phyloP scores from a whole-genome alignment of 1,140 invertebrate genomes.

The Carcinoscorpius rotundicauda region DNA sequence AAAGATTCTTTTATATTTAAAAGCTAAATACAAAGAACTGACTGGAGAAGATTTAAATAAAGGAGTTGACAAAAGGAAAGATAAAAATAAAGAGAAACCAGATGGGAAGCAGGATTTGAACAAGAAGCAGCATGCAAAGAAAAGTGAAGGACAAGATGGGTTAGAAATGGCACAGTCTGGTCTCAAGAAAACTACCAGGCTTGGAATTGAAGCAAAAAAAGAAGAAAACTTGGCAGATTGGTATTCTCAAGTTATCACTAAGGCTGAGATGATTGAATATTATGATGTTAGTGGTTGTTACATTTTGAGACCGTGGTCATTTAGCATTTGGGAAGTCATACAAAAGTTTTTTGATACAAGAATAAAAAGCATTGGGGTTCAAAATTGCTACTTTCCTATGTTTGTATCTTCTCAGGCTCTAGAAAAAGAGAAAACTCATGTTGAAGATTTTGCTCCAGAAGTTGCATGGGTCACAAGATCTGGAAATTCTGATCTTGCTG shows the following conservation, averaged over 20 bases:
- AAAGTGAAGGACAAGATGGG: slow-evolving; percentile 7
- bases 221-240: slow-evolving; percentile 89
- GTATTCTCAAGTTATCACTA: slow-evolving; percentile 98
- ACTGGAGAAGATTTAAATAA: slow-evolving; percentile 30
- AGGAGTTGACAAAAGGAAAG: slow-evolving; percentile 14
- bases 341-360: slow-evolving; percentile 74
- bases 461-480: slow-evolving; percentile 98
- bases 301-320: slow-evolving; percentile 93
- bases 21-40: slow-evolving; percentile 60
- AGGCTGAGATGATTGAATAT: slow-evolving; percentile 98
- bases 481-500: slow-evolving; percentile 83
- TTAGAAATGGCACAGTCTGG: slow-evolving; percentile 11
- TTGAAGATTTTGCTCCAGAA: slow-evolving; percentile 97
- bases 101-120: slow-evolving; percentile 14
- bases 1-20: slow-evolving; percentile 57
- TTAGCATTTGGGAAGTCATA: slow-evolving; percentile 90
- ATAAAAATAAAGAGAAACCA: slow-evolving; percentile 14
- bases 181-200: slow-evolving; percentile 71
- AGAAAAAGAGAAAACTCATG: slow-evolving; percentile 92
- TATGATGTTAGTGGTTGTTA: slow-evolving; percentile 99
- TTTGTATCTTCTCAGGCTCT: slow-evolving; percentile 84
- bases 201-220: slow-evolving; percentile 88
- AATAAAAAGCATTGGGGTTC: slow-evolving; percentile 86
- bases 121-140: slow-evolving; percentile 25
- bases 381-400: slow-evolving; percentile 97